Conservation (phyloP, 2,888 invertebrate genomes). For the Auanema freiburgensis region DNA sequence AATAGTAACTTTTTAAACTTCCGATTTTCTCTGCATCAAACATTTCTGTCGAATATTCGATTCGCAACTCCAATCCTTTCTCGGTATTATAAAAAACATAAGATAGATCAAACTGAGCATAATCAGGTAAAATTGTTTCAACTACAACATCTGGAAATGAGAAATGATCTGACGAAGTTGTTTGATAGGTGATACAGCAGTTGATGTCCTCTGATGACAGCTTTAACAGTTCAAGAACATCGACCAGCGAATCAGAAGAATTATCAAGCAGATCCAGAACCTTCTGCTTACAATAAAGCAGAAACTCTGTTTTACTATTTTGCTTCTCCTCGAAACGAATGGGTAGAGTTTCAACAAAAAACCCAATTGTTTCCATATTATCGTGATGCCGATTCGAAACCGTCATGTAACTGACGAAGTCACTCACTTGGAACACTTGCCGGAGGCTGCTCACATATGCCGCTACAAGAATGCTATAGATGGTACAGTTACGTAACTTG, state of each 20-base stretch:
- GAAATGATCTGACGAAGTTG: no score
- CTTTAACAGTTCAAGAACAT: no score
- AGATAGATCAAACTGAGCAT: no score
- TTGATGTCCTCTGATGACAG: no score
- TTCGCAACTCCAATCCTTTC: no score
- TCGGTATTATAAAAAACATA: no score
- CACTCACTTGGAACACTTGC: conserved; percentile 8
- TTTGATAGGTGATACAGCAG: no score
- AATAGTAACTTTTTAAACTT: no score
- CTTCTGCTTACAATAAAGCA: not conserved
- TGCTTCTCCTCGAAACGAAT: conserved; percentile 12
- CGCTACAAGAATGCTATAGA: conserved; percentile 20
- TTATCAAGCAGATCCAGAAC: conserved; percentile 4
- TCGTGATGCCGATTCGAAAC: conserved; percentile 37
- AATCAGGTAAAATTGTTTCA: no score
- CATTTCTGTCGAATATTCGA: no score
- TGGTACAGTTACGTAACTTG: not conserved
- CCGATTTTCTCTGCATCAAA: no score
- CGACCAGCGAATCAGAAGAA: conserved; percentile 5
- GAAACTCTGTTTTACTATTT: not conserved
- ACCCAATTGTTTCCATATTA: conserved; percentile 38
- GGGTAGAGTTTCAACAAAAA: conserved; percentile 49
- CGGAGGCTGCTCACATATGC: conserved; percentile 23
- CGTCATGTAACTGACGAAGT: conserved; percentile 39
- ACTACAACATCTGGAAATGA: no score